These are phyloP conservation scores for Pachycephus smyrnensis DNA, from an alignment of 2,888 invertebrate genomes.

Conservation along the genomic window DNA sequence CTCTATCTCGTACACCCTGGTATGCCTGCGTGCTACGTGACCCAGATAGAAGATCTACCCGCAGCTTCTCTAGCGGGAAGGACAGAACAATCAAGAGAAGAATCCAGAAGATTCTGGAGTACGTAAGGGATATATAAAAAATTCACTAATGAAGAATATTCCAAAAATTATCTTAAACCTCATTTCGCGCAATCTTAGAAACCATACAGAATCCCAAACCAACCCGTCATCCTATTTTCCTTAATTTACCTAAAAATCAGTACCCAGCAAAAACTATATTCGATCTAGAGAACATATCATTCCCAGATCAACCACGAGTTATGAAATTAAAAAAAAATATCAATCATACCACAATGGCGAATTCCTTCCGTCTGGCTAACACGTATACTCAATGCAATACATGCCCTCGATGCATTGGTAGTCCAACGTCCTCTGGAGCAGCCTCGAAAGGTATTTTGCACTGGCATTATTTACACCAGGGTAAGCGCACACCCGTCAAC, in stretches of 20 bases:
- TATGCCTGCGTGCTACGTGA: conserved; percentile 37
- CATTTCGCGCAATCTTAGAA: not conserved
- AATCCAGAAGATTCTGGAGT: not conserved
- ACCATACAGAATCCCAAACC: not conserved
- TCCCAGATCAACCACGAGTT: not conserved
- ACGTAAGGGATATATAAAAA: not conserved
- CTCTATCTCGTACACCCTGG: conserved; percentile 39
- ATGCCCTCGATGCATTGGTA: conserved; percentile 31
- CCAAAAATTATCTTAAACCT: not conserved
- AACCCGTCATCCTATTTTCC: too few relatives aligned
- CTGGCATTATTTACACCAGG: conserved; percentile 51
- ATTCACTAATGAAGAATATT: not conserved
- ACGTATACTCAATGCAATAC: not conserved
- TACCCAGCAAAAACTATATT: not conserved
- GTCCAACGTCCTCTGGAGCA: conserved; percentile 53
- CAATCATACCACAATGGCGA: not conserved
- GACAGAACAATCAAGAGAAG: not conserved
- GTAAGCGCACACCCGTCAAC: conserved; percentile 44
- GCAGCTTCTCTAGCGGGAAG: not conserved
- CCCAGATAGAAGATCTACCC: conserved; percentile 24
- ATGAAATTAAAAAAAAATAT: not conserved
- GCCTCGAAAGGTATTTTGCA: conserved; percentile 58
- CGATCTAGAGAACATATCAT: not conserved
- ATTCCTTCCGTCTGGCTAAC: not conserved
- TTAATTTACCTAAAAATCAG: too few relatives aligned